Evolutionary conservation across 1,140 invertebrate genomes (phyloP).

Genomic region (Matsumurasca onukii): DNA sequence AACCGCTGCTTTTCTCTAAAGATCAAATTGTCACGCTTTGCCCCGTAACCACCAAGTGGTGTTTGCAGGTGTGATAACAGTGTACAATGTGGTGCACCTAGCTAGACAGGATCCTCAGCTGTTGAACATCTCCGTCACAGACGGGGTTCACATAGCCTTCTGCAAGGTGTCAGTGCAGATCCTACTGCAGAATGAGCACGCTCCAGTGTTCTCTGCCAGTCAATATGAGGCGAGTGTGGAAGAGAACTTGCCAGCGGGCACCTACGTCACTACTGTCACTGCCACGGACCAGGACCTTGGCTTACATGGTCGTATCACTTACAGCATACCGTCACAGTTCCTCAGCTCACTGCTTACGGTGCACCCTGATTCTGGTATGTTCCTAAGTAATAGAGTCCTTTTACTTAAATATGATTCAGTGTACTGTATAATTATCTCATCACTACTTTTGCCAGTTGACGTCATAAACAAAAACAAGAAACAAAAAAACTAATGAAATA

Average conservation of each 20-base stretch:
- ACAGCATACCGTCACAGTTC: conserved; percentile 77
- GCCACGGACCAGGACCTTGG: conserved; percentile 81
- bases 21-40: no score
- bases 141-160: conserved; percentile 87
- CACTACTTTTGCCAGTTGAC: no score
- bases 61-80: conserved; percentile 55
- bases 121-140: conserved; percentile 87
- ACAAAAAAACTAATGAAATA: no score
- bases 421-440: no score
- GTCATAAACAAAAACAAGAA: no score
- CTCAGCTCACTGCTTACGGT: conserved; percentile 64
- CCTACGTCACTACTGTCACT: conserved; percentile 68
- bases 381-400: no score
- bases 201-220: conserved; percentile 73
- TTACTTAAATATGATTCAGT: no score
- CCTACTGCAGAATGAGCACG: conserved; percentile 74
- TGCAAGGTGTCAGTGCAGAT: conserved; percentile 77
- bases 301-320: conserved; percentile 73
- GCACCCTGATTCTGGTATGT: not conserved
- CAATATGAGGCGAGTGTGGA: conserved; percentile 71
- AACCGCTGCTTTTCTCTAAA: no score
- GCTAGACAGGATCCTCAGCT: conserved; percentile 50
- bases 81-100: conserved; percentile 61
- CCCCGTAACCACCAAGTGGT: no score
- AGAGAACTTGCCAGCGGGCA: conserved; percentile 78